These are phyloP conservation scores for Microcebus griseorufus DNA, from an alignment of 2,113 vertebrate genomes.

Conservation along the genomic window DNA sequence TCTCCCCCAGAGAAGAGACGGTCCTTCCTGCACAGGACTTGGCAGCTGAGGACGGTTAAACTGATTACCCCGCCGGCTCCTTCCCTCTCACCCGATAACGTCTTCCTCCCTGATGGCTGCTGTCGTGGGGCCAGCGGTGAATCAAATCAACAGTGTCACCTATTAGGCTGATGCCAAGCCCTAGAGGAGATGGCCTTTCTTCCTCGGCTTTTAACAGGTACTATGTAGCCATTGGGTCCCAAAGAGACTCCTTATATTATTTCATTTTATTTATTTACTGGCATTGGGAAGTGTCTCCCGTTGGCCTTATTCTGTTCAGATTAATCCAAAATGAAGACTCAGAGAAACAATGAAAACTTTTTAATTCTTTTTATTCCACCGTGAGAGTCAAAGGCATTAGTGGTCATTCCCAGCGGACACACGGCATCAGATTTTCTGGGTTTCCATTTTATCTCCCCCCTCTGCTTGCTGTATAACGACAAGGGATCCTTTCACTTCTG, in stretches of 20 bases:
- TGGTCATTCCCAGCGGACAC: fast-evolving
- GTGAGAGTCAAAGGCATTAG: too few relatives aligned
- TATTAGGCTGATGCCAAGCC: neutral
- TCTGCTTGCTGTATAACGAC: neutral
- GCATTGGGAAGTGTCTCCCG: neutral
- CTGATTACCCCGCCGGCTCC: neutral
- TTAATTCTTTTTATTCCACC: neutral
- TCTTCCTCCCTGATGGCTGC: neutral
- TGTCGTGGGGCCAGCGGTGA: neutral
- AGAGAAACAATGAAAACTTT: neutral
- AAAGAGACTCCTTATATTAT: neutral
- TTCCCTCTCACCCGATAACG: fast-evolving
- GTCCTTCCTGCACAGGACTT: neutral
- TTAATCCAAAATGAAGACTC: neutral
- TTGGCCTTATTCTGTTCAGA: neutral
- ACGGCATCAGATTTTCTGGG: fast-evolving
- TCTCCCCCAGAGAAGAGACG: neutral
- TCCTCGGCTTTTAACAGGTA: neutral
- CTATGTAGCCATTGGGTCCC: too few relatives aligned
- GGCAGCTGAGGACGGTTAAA: neutral
- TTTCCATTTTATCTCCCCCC: neutral
- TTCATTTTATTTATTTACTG: conserved; percentile 18
- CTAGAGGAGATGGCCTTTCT: neutral
- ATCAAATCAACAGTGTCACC: neutral
- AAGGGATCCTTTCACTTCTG: neutral